Percentiles rank a stretch among this genome's conserved stretches.
Evolutionary conservation across 2,888 invertebrate genomes (phyloP).

Genomic region (Epinotia demarniana): DNA sequence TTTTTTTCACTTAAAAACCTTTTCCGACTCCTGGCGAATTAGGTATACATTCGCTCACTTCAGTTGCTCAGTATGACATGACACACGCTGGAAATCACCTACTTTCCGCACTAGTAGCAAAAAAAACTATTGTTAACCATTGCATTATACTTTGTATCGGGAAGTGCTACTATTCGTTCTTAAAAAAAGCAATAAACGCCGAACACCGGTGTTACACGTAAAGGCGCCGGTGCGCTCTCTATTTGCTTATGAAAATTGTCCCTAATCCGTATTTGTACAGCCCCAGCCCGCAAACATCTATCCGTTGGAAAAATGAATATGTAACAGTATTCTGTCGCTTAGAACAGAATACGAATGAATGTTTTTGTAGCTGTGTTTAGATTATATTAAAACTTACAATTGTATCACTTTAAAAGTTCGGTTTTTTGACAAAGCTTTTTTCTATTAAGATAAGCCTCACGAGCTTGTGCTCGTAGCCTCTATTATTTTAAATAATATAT

Average conservation of each 20-base stretch:
- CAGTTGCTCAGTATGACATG: no score
- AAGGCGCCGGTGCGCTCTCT: constrained; percentile 53
- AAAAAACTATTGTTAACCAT: neutral
- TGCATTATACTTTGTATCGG: neutral
- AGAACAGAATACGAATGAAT: constrained; percentile 43
- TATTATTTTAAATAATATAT: no score
- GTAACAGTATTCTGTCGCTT: constrained; percentile 49
- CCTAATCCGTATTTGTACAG: constrained; percentile 72
- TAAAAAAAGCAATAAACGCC: constrained; percentile 49
- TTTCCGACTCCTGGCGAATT: no score
- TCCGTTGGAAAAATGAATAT: constrained; percentile 62
- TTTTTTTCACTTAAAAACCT: no score
- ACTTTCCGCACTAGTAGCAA: no score
- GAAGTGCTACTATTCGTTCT: neutral
- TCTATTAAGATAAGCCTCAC: neutral
- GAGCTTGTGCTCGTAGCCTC: no score
- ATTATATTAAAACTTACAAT: constrained; percentile 11
- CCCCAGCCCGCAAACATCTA: constrained; percentile 56
- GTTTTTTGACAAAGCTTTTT: neutral
- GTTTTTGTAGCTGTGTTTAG: constrained; percentile 14
- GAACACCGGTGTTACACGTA: constrained; percentile 51
- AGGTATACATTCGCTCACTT: no score
- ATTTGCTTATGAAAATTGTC: constrained; percentile 74
- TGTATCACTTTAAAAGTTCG: neutral
- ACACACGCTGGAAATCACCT: no score